A percentile compares a stretch with the other conserved stretches of the same genome.
Conservation (phyloP, 2,113 vertebrate genomes). For the Oncorhynchus masou region DNA sequence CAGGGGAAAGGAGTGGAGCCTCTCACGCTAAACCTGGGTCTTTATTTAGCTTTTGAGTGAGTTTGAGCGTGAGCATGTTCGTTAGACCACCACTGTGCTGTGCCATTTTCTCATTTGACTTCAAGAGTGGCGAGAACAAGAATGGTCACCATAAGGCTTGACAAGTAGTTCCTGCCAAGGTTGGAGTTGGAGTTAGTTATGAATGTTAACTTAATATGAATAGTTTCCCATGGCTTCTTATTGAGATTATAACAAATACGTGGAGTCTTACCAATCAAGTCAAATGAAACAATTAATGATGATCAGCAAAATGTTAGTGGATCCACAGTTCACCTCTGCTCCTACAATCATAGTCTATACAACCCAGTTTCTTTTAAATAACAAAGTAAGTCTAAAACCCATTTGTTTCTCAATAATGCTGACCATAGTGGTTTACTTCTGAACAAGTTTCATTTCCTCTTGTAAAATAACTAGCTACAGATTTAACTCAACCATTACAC, state of each 20-base stretch:
- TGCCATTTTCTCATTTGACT: neutral
- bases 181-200: no score
- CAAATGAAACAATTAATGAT: no score
- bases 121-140: neutral
- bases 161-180: neutral
- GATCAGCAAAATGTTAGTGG: neutral
- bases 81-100: neutral
- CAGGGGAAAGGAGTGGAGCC: no score
- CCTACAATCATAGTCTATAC: neutral
- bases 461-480: neutral
- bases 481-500: neutral
- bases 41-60: neutral
- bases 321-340: neutral
- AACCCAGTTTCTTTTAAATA: no score
- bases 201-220: no score
- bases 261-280: no score
- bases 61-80: neutral
- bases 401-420: neutral
- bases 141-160: neutral
- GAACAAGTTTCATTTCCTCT: neutral
- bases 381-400: no score
- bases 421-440: neutral
- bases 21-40: no score
- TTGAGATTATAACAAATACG: no score
- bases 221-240: no score